phyloP scores from a whole-genome alignment of 2,888 invertebrate species.

The Polymixis lichenea region DNA sequence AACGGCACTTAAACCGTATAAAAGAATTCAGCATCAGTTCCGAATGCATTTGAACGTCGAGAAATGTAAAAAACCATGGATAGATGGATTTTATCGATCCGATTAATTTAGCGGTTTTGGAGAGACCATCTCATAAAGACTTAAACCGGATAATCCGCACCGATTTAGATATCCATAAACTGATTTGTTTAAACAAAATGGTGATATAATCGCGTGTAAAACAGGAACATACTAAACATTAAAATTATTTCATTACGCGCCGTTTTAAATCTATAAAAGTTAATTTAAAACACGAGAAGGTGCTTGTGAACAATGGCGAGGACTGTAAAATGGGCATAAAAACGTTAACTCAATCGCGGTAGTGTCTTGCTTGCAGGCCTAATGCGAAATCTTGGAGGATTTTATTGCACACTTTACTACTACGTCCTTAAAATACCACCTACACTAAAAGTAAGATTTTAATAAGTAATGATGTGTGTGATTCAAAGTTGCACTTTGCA shows the following conservation, averaged over 20 bases:
- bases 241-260: conserved; percentile 37
- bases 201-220: conserved; percentile 23
- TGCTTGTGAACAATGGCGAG: conserved; percentile 59
- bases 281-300: conserved; percentile 59
- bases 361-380: conserved; percentile 56
- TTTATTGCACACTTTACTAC: conserved; percentile 50
- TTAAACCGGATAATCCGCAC: conserved; percentile 16
- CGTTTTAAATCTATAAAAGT: conserved; percentile 56
- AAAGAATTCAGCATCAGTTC: conserved; percentile 19
- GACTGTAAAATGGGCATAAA: conserved; percentile 70
- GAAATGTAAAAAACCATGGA: conserved; percentile 3
- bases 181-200: conserved; percentile 11
- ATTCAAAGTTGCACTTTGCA: neutral
- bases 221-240: conserved; percentile 5
- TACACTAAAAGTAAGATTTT: conserved; percentile 12
- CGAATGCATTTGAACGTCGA: neutral
- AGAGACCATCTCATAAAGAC: conserved; percentile 5
- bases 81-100: conserved; percentile 2
- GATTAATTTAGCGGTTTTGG: conserved; percentile 7
- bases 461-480: conserved; percentile 12
- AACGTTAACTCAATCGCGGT: conserved; percentile 67
- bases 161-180: conserved; percentile 5
- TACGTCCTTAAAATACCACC: conserved; percentile 21
- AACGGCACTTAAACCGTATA: conserved; percentile 33
- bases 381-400: conserved; percentile 45